Percentiles rank a stretch among this genome's conserved stretches.
Conservation (phyloP, 2,113 vertebrate genomes). For the Anas platyrhynchos region DNA sequence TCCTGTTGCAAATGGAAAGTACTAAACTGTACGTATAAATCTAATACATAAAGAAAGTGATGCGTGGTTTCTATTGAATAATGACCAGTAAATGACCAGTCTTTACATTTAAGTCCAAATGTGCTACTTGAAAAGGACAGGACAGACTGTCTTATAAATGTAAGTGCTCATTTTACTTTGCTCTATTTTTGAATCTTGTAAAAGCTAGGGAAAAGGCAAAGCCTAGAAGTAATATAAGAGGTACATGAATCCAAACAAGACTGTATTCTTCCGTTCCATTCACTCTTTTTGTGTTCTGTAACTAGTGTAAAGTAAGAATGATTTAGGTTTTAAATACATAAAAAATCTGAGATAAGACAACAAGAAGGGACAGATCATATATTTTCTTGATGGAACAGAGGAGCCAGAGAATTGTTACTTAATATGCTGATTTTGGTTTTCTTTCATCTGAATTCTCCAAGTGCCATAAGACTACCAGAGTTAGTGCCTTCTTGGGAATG, state of each 20-base stretch:
- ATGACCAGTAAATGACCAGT: not conserved
- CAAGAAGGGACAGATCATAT: not conserved
- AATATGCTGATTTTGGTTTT: rapidly evolving
- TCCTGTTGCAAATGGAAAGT: not conserved
- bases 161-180: not conserved
- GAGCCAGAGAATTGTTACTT: not conserved
- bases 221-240: not conserved
- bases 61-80: not conserved
- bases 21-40: not conserved
- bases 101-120: not conserved
- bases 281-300: not conserved
- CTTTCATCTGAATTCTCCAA: not conserved
- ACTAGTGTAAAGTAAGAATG: not conserved
- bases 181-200: not conserved
- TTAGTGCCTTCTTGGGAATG: not conserved
- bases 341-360: not conserved
- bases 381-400: not conserved
- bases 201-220: not conserved
- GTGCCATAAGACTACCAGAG: not conserved
- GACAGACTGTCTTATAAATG: not conserved
- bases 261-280: not conserved
- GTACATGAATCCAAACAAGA: not conserved
- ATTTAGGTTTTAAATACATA: not conserved
- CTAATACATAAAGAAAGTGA: not conserved
- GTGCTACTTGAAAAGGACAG: not conserved